Evolutionary conservation across 2,888 invertebrate genomes (phyloP).

Genomic region (Pomacea canaliculata): DNA sequence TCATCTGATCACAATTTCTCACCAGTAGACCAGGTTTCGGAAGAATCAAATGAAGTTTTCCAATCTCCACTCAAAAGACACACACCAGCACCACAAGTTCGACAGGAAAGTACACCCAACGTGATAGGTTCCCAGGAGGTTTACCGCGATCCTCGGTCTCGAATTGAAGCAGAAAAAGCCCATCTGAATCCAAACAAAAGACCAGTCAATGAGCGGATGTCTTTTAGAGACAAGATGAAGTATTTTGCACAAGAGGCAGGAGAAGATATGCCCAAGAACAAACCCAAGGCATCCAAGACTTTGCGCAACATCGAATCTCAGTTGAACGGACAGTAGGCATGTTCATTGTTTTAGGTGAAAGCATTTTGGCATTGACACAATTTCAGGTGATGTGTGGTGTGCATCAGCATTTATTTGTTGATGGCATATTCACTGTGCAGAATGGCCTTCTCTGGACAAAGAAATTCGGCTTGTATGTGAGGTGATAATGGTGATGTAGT

Average conservation of each 20-base stretch:
- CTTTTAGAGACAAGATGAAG: slow-evolving; percentile 99
- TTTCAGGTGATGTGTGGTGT: slow-evolving; percentile 6
- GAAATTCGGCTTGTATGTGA: too few relatives aligned
- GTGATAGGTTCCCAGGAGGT: slow-evolving; percentile 99
- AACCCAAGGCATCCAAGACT: slow-evolving; percentile 94
- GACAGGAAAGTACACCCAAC: slow-evolving; percentile 82
- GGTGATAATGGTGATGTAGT: too few relatives aligned
- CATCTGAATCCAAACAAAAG: slow-evolving; percentile 34
- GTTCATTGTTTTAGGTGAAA: not conserved
- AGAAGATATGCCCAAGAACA: slow-evolving; percentile 92
- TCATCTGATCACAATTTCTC: slow-evolving; percentile 63
- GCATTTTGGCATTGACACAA: not conserved
- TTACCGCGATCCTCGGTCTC: slow-evolving; percentile 92
- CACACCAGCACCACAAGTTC: slow-evolving; percentile 35
- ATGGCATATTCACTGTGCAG: too few relatives aligned
- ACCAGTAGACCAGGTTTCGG: slow-evolving; percentile 34
- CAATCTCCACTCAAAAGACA: slow-evolving; percentile 22
- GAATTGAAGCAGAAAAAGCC: slow-evolving; percentile 81
- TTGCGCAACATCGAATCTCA: slow-evolving; percentile 73
- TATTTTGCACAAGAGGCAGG: slow-evolving; percentile 98
- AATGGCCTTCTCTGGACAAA: too few relatives aligned
- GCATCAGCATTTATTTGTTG: too few relatives aligned
- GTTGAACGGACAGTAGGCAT: slow-evolving; percentile 54
- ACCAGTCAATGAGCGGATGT: slow-evolving; percentile 80
- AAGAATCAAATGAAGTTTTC: slow-evolving; percentile 30